These are phyloP conservation scores for Mellilla xanthometata DNA, from an alignment of 2,888 invertebrate genomes.

Conservation along the genomic window DNA sequence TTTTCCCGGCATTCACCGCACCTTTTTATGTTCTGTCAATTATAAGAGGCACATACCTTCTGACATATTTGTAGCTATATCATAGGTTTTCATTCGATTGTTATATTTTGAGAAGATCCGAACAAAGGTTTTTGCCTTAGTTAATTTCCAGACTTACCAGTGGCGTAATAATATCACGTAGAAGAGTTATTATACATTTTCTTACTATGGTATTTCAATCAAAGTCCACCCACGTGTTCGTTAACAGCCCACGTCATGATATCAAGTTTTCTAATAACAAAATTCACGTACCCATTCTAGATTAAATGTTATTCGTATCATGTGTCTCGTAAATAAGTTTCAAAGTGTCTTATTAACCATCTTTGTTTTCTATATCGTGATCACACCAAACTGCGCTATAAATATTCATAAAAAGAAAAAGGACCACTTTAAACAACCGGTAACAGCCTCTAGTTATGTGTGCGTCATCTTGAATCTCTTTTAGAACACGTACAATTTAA, in stretches of 20 bases:
- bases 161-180: conserved; percentile 31
- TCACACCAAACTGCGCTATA: conserved; percentile 48
- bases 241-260: conserved; percentile 1
- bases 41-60: too few species aligned
- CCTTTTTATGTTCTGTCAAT: conserved; percentile 38
- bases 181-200: not conserved
- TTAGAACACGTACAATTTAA: conserved; percentile 58
- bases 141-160: not conserved
- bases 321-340: not conserved
- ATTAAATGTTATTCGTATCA: too few species aligned
- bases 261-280: not conserved
- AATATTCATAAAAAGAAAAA: conserved; percentile 48
- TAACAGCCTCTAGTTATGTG: conserved; percentile 46
- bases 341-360: conserved; percentile 8
- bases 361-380: conserved; percentile 38
- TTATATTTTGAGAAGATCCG: too few species aligned
- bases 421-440: conserved; percentile 47
- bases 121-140: too few species aligned
- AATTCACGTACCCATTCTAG: not conserved
- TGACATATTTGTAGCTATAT: too few species aligned
- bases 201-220: conserved; percentile 9
- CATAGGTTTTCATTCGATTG: too few species aligned
- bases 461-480: conserved; percentile 63
- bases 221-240: not conserved
- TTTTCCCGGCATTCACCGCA: conserved; percentile 43